A percentile compares a stretch with the other conserved stretches of the same genome.
Evolutionary conservation across 2,113 vertebrate species (phyloP).

Genomic region (Rhinopomastus cyanomelas): DNA sequence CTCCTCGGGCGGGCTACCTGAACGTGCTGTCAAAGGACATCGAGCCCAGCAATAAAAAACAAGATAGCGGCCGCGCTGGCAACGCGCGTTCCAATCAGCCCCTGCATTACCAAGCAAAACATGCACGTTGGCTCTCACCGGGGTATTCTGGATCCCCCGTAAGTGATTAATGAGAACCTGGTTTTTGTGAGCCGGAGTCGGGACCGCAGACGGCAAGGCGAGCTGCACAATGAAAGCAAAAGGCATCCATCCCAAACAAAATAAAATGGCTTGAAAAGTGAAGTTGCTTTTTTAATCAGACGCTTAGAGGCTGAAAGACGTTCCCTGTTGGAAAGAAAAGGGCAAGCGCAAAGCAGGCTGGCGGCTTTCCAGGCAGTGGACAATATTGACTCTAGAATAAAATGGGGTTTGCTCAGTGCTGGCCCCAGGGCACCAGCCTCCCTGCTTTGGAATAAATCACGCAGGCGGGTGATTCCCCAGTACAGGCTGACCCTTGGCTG

Average conservation of each 20-base stretch:
- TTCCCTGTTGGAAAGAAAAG: constrained; percentile 54
- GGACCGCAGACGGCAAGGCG: constrained; percentile 2
- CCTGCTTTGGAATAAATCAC: neutral
- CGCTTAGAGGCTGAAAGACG: constrained; percentile 53
- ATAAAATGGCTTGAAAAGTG: constrained; percentile 45
- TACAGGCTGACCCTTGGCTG: neutral
- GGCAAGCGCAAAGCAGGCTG: neutral
- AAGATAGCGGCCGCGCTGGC: neutral
- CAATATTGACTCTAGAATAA: constrained; percentile 54
- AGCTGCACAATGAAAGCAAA: constrained; percentile 48
- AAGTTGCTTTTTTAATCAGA: constrained; percentile 61
- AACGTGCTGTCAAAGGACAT: constrained; percentile 24
- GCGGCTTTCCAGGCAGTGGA: constrained; percentile 14
- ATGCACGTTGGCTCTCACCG: neutral
- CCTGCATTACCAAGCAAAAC: constrained; percentile 40
- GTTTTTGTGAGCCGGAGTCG: constrained; percentile 14
- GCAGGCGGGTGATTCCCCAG: rapidly evolving
- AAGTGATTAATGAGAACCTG: constrained; percentile 53
- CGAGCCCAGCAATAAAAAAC: constrained; percentile 25
- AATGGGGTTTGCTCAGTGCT: neutral
- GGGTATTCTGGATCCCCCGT: constrained; percentile 45
- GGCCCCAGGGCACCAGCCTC: neutral
- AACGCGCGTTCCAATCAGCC: constrained; percentile 48
- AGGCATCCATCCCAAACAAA: constrained; percentile 57
- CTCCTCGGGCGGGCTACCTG: constrained; percentile 43